Percentiles rank a stretch among this genome's conserved stretches.
Evolutionary conservation across 2,797 vertebrate species (phyloP).

Genomic region (Falco novaeseelandiae): DNA sequence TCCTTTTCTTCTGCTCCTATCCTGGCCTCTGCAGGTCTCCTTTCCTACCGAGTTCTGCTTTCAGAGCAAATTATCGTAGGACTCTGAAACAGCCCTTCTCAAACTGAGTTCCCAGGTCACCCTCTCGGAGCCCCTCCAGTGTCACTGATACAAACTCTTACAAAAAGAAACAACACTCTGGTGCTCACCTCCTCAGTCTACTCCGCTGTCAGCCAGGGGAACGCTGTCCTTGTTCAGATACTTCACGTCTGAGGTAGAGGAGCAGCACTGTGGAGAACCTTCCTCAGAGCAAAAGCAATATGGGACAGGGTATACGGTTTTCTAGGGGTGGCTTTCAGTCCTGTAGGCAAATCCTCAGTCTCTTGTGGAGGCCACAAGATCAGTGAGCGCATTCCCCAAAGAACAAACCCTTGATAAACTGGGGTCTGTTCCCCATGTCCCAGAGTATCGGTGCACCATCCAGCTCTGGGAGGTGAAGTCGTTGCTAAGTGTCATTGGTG

Average conservation of each 20-base stretch:
- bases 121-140: not conserved
- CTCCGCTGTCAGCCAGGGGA: not conserved
- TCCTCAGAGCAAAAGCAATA: not conserved
- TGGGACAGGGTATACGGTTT: not conserved
- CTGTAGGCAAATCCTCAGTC: not conserved
- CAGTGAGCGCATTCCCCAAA: not conserved
- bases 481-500: not conserved
- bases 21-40: not conserved
- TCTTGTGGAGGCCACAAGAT: fast-evolving
- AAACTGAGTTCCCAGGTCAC: not conserved
- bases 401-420: not conserved
- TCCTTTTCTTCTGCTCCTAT: not conserved
- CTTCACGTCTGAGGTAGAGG: not conserved
- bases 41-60: not conserved
- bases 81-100: not conserved
- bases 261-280: not conserved
- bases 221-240: not conserved
- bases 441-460: not conserved
- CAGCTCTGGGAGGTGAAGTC: not conserved
- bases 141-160: not conserved
- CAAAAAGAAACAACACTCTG: not conserved
- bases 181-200: not conserved
- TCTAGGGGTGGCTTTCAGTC: not conserved
- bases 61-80: not conserved
- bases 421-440: not conserved